A percentile compares a stretch with the other conserved stretches of the same genome.
Evolutionary conservation across 2,797 vertebrate species (phyloP).

Genomic region (Sebastiscus tertius): DNA sequence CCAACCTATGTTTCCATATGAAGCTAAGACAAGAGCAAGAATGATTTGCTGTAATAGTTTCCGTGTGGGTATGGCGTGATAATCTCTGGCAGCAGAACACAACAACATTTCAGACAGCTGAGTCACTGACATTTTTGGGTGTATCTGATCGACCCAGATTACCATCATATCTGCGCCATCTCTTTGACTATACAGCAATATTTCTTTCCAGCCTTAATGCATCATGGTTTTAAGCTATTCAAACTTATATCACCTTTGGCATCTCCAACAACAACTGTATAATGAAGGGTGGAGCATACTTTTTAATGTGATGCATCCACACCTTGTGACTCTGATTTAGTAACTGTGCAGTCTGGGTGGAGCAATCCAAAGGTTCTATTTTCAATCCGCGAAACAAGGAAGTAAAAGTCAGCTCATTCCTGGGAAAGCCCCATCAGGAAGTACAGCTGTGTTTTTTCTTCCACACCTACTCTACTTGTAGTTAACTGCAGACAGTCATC

Average conservation of each 20-base stretch:
- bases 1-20: neutral
- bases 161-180: neutral
- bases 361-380: constrained; percentile 55
- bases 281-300: neutral
- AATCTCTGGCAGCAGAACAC: neutral
- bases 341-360: constrained; percentile 30
- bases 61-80: neutral
- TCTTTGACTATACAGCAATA: neutral
- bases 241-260: neutral
- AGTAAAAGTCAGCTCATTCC: constrained; percentile 55
- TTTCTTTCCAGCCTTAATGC: neutral
- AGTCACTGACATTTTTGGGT: neutral
- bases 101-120: neutral
- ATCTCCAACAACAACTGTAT: neutral
- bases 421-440: constrained; percentile 82
- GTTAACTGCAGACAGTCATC: constrained; percentile 26
- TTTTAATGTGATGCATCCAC: constrained; percentile 3
- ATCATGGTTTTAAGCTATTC: neutral
- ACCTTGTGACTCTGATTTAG: constrained; percentile 26
- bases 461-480: constrained; percentile 37
- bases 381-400: constrained; percentile 63
- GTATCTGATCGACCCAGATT: constrained; percentile 1
- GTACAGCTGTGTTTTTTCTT: constrained; percentile 50
- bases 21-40: neutral
- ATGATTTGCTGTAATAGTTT: neutral